These are phyloP conservation scores for Aphrocallistes beatrix DNA, from an alignment of 37 sponge, comb jelly and placozoan genomes.

Conservation along the genomic window DNA sequence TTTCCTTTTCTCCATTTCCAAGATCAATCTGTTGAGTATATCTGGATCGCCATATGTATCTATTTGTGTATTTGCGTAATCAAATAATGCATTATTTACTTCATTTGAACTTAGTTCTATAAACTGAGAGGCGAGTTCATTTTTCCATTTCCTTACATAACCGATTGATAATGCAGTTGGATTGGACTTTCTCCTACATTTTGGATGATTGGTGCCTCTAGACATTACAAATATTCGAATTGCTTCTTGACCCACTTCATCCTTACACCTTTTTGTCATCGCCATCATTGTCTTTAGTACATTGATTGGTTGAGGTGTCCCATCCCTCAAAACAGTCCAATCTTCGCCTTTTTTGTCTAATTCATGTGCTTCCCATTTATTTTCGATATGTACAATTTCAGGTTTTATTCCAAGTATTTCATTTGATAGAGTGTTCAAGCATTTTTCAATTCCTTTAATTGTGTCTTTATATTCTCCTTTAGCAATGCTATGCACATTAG, in stretches of 20 bases:
- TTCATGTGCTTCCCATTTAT: background rate
- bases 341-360: background rate
- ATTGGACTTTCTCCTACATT: background rate
- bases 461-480: background rate
- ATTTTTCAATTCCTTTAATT: background rate
- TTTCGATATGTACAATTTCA: background rate
- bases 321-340: background rate
- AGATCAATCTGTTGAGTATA: background rate
- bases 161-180: background rate
- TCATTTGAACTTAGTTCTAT: background rate
- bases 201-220: background rate
- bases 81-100: background rate
- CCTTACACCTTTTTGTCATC: background rate
- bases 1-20: background rate
- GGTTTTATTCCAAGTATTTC: background rate
- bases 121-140: background rate
- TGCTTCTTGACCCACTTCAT: constrained; percentile 5
- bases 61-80: background rate
- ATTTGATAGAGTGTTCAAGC: background rate
- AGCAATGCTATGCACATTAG: background rate
- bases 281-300: background rate
- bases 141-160: background rate
- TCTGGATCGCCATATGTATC: background rate
- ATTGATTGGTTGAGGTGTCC: background rate
- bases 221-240: background rate